Evolutionary conservation across 2,113 vertebrate genomes (phyloP).

Genomic region (Stigmatopora nigra): DNA sequence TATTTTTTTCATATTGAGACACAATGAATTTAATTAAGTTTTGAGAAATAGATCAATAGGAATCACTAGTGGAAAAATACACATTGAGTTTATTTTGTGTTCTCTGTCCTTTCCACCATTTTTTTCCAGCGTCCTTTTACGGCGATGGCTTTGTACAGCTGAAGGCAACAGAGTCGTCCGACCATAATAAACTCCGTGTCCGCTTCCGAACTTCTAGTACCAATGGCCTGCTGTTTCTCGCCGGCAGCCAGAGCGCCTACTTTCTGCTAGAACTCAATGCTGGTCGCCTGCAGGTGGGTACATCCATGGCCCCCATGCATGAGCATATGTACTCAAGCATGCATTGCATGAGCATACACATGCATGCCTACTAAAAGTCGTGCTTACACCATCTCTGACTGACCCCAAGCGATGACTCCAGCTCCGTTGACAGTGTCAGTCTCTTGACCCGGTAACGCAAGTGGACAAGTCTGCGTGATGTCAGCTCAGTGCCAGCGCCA

Average conservation of each 20-base stretch:
- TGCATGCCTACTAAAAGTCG: slow-evolving; percentile 6
- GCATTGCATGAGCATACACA: slow-evolving; percentile 15
- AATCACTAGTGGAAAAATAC: not conserved
- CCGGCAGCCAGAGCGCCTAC: slow-evolving; percentile 73
- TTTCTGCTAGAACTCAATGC: slow-evolving; percentile 75
- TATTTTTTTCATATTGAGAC: slow-evolving; percentile 12
- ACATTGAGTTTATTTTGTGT: not conserved
- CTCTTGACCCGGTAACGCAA: slow-evolving; percentile 33
- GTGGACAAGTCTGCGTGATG: slow-evolving; percentile 35
- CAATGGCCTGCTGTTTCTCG: slow-evolving; percentile 81
- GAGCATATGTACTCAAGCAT: slow-evolving; percentile 44
- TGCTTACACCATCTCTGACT: slow-evolving; percentile 9
- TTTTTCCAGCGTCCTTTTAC: slow-evolving; percentile 57
- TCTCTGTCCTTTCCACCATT: not conserved
- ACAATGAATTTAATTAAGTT: not conserved
- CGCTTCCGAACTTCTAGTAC: slow-evolving; percentile 79
- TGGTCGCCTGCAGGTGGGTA: slow-evolving; percentile 75
- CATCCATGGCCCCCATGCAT: slow-evolving; percentile 37
- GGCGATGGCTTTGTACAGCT: slow-evolving; percentile 74
- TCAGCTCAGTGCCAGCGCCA: slow-evolving; percentile 22
- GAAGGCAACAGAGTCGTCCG: slow-evolving; percentile 66
- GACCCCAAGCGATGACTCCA: slow-evolving; percentile 27
- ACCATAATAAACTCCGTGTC: slow-evolving; percentile 70
- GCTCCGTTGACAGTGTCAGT: slow-evolving; percentile 40
- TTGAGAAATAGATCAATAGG: slow-evolving; percentile 15